Evolutionary conservation across 2,797 vertebrate species (phyloP).

Genomic region (Gallirallus australis): DNA sequence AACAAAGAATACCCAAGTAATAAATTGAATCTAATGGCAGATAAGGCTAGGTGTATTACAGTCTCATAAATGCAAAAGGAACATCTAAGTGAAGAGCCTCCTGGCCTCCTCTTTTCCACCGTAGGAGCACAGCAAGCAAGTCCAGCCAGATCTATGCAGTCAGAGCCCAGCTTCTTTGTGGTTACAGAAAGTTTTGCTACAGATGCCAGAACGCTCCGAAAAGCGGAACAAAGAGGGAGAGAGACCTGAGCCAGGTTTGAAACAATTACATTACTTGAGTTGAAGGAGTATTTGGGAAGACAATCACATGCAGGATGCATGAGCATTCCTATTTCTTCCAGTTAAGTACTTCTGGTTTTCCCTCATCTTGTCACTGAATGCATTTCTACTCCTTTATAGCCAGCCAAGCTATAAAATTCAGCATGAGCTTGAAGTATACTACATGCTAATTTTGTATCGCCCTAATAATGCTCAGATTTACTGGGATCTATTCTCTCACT

Average conservation of each 20-base stretch:
- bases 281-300: slow-evolving; percentile 12
- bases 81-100: not conserved
- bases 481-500: slow-evolving; percentile 70
- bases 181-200: not conserved
- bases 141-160: not conserved
- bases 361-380: slow-evolving; percentile 57
- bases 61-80: not conserved
- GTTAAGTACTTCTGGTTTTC: slow-evolving; percentile 49
- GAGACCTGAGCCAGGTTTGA: not conserved
- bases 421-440: slow-evolving; percentile 44
- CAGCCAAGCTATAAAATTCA: slow-evolving; percentile 69
- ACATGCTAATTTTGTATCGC: slow-evolving; percentile 67
- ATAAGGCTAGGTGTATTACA: too few species aligned
- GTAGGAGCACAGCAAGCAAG: not conserved
- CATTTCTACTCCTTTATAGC: slow-evolving; percentile 60
- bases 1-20: not conserved
- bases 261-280: not conserved
- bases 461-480: slow-evolving; percentile 75
- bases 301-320: slow-evolving; percentile 11
- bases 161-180: not conserved
- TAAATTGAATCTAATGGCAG: not conserved
- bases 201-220: not conserved
- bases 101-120: not conserved
- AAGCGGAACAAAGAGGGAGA: slow-evolving; percentile 3
- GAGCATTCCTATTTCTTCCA: slow-evolving; percentile 46